Evolutionary conservation across 2,113 vertebrate genomes (phyloP).

Genomic region (Sorex fumeus): DNA sequence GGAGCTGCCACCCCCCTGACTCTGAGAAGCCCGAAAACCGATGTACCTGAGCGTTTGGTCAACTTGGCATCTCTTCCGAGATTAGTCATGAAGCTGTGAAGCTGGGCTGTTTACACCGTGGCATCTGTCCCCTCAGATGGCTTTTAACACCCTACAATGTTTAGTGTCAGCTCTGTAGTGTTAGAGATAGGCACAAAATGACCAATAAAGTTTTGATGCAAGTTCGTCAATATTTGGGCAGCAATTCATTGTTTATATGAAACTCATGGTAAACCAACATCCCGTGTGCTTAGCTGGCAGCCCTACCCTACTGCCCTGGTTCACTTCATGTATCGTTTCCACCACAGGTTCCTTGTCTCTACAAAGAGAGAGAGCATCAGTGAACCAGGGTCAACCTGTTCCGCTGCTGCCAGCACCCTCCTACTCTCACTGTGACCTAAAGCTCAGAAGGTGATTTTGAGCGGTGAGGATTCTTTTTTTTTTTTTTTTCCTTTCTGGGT

Average conservation of each 20-base stretch:
- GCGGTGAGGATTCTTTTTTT: background rate
- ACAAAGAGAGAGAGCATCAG: background rate
- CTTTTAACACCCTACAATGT: constrained; percentile 4
- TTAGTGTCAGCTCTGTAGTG: background rate
- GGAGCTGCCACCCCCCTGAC: too few relatives aligned
- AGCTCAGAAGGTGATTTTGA: background rate
- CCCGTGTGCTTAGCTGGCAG: background rate
- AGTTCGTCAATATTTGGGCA: constrained; percentile 21
- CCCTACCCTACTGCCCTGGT: background rate
- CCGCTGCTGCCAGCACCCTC: background rate
- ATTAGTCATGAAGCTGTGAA: too few relatives aligned
- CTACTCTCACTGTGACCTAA: background rate
- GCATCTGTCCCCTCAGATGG: background rate
- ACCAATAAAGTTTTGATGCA: background rate
- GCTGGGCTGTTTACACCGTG: too few relatives aligned
- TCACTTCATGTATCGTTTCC: background rate
- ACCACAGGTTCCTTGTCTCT: background rate
- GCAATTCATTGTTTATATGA: background rate
- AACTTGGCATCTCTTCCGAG: too few relatives aligned
- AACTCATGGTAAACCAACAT: background rate
- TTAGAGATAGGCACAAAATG: background rate
- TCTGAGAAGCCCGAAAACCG: too few relatives aligned
- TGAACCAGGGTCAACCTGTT: fast-evolving
- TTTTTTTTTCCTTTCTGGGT: too few relatives aligned
- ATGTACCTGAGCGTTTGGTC: too few relatives aligned